Evolutionary conservation across 2,113 vertebrate species (phyloP).

Genomic region (Thamnaconus septentrionalis): DNA sequence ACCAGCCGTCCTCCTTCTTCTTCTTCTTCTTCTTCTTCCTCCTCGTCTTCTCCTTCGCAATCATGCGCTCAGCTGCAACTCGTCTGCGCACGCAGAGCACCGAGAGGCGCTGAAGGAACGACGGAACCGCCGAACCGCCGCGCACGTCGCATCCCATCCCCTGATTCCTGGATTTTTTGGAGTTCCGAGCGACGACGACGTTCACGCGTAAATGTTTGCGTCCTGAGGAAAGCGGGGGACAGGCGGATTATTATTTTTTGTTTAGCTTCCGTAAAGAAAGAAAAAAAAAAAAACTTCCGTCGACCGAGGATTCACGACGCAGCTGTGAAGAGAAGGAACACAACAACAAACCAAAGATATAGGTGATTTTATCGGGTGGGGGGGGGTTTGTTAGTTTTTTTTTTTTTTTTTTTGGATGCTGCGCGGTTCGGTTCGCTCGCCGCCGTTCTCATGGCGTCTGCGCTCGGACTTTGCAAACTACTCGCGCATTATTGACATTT

Average conservation of each 20-base stretch:
- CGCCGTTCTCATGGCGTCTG: slow-evolving; percentile 45
- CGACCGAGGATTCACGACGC: slow-evolving; percentile 64
- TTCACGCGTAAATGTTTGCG: slow-evolving; percentile 39
- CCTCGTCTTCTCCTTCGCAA: slow-evolving; percentile 39
- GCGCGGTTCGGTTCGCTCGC: too few species aligned
- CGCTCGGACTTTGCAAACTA: slow-evolving; percentile 28
- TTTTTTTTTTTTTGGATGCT: neutral
- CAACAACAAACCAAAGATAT: too few species aligned
- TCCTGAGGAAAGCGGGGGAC: neutral
- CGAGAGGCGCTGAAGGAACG: slow-evolving; percentile 29
- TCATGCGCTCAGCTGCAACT: slow-evolving; percentile 56
- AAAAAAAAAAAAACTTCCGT: neutral
- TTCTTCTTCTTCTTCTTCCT: slow-evolving; percentile 41
- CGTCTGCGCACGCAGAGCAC: slow-evolving; percentile 48
- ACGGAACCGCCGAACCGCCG: slow-evolving; percentile 44
- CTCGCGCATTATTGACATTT: slow-evolving; percentile 52
- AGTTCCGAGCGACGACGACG: slow-evolving; percentile 58
- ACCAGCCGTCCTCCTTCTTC: slow-evolving; percentile 1
- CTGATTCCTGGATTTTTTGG: slow-evolving; percentile 15
- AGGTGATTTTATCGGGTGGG: slow-evolving; percentile 21
- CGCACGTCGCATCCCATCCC: too few species aligned
- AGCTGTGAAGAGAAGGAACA: slow-evolving; percentile 17
- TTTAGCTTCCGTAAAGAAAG: too few species aligned
- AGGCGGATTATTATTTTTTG: too few species aligned
- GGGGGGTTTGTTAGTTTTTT: slow-evolving; percentile 51